Percentiles rank a stretch among this genome's conserved stretches.
phyloP scores from a whole-genome alignment of 2,888 invertebrate genomes.

The Podabrus alpinus region DNA sequence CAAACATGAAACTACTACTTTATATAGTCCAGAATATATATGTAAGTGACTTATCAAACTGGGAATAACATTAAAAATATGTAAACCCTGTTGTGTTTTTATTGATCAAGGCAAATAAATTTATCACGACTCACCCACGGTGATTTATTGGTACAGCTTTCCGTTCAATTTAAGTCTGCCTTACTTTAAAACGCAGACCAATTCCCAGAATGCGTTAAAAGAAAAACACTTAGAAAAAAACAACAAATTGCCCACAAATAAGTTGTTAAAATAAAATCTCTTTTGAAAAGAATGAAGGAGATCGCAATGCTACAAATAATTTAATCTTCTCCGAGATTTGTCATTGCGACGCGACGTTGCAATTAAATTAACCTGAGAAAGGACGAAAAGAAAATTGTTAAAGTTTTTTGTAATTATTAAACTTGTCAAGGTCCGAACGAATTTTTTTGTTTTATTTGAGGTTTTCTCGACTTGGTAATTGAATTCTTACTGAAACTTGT shows the following conservation, averaged over 20 bases:
- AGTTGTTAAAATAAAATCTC: not conserved
- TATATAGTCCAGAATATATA: not conserved
- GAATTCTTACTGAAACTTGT: not conserved
- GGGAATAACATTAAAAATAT: not conserved
- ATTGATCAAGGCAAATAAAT: not conserved
- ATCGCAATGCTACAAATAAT: not conserved
- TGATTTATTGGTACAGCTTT: not conserved
- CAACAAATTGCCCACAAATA: not conserved
- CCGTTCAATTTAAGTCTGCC: not conserved
- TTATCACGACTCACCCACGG: not conserved
- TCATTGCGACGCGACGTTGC: not conserved
- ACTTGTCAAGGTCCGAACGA: not conserved
- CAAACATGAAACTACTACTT: not conserved
- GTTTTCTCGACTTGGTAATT: not conserved
- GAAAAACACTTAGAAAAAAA: not conserved
- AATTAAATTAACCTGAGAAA: not conserved
- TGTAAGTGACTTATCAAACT: not conserved
- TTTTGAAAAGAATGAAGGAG: not conserved
- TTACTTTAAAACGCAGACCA: not conserved
- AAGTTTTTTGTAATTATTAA: not conserved
- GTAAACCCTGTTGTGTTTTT: not conserved
- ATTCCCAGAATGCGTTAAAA: not conserved
- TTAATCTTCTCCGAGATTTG: not conserved
- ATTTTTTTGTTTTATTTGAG: not conserved
- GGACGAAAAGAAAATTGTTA: not conserved